Evolutionary conservation across 2,113 vertebrate genomes (phyloP), one percentile per base, ranked within the genome.

Genomic region (Eupsittula cactorum): DNA sequence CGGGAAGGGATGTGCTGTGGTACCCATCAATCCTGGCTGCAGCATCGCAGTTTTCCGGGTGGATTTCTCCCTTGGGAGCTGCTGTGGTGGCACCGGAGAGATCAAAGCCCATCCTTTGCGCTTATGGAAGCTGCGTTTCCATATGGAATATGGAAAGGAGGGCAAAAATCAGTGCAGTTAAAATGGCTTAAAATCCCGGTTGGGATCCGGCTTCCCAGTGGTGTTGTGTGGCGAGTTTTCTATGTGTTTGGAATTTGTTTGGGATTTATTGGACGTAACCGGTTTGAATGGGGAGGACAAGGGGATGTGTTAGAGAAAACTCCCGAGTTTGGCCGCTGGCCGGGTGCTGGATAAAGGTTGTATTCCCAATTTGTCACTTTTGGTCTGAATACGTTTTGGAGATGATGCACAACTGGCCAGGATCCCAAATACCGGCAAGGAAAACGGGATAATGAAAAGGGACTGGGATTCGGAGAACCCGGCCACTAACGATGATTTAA

Each of bases 221-320:
- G 60, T 7, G 14, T 41, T 0, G 1, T 0, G 6, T 0, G 13
- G 39, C 21, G 31, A n/a, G 17, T 39, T 77, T 47, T 52, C 79
- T 12, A 0, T 13, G 1, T 69, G 68, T 95, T 76, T 44, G 24
- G 44, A 18, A 10, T 7, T 67, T 74, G 5, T 35, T 55, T 65
- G 69, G 49, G 55, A 50, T 92, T 71, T 73, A 33, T 50, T 27
- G 55, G 69, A 57, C 90, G 60, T n/a, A 35, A 52, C 53, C 31
- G 44, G 82, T 68, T 73, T 60, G 70, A 55, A 11, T 59, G 57
- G 33, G 21, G 57, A 59, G 21, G 21, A 59, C n/a, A 24, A 24
- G 33, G 33, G 57, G 33, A 24, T 59, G 57, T 7, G 57, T 23
- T 35, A 35, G 57, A 59, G 57, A 35, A 59, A 59, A n/a, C 33